Evolutionary conservation across 2,797 vertebrate species (phyloP).

Genomic region (Ispidina picta): DNA sequence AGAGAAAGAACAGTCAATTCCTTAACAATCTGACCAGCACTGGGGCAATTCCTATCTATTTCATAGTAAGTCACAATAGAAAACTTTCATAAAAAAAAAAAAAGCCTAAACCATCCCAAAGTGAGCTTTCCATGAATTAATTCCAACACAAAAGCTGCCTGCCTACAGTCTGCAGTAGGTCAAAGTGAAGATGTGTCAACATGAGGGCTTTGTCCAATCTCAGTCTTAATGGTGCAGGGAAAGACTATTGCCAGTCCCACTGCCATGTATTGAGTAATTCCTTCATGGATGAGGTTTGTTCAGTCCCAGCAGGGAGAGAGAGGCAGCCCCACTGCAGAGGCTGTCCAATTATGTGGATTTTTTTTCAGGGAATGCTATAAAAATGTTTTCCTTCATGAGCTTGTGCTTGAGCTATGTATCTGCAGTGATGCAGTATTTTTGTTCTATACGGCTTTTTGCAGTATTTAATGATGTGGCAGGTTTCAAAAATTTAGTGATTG

Average conservation of each 20-base stretch:
- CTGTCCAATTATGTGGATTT: not conserved
- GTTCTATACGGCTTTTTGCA: not conserved
- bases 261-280: not conserved
- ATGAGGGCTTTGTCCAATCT: not conserved
- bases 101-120: not conserved
- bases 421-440: not conserved
- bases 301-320: not conserved
- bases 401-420: not conserved
- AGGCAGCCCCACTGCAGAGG: not conserved
- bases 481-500: not conserved
- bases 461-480: not conserved
- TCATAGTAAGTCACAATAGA: not conserved
- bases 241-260: not conserved
- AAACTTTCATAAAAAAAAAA: not conserved
- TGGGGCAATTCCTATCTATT: not conserved
- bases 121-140: not conserved
- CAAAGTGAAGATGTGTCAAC: not conserved
- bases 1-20: not conserved
- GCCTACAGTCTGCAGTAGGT: not conserved
- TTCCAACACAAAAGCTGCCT: slow-evolving; percentile 2
- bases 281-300: not conserved
- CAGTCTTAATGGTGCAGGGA: not conserved
- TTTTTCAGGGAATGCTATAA: not conserved
- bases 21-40: not conserved
- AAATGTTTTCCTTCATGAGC: not conserved